Percentiles rank a stretch among this genome's conserved stretches.
Evolutionary conservation across 2,113 vertebrate genomes (phyloP).

Genomic region (Physeter macrocephalus): DNA sequence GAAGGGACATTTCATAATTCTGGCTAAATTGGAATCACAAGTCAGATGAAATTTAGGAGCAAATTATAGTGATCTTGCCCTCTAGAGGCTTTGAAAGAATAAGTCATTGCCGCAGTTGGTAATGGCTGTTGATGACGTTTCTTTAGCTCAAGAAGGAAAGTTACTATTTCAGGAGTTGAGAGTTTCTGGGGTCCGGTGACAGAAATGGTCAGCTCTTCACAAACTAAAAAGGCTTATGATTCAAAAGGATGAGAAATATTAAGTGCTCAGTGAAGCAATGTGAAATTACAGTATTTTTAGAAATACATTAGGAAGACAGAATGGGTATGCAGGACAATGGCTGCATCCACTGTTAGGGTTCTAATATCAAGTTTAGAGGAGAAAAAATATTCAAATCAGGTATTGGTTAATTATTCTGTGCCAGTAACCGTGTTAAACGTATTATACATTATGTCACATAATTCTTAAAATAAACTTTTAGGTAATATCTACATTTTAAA

Average conservation of each 20-base stretch:
- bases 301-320: background rate
- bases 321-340: background rate
- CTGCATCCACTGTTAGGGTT: background rate
- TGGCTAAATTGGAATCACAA: constrained; percentile 66
- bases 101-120: background rate
- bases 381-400: background rate
- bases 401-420: background rate
- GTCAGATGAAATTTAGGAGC: constrained; percentile 64
- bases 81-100: constrained; percentile 38
- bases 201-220: constrained; percentile 55
- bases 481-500: background rate
- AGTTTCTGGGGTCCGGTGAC: constrained; percentile 44
- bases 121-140: constrained; percentile 33
- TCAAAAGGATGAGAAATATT: constrained; percentile 38
- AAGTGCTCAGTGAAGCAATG: constrained; percentile 31
- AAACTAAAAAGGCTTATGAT: constrained; percentile 38
- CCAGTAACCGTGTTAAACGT: background rate
- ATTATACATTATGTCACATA: background rate
- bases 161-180: constrained; percentile 44
- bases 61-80: constrained; percentile 51
- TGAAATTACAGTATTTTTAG: constrained; percentile 49
- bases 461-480: background rate
- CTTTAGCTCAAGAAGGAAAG: constrained; percentile 2
- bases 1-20: constrained; percentile 74
- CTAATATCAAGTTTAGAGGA: background rate